Conservation (phyloP, 1,140 invertebrate genomes). For the Diachasma alloeum region DNA sequence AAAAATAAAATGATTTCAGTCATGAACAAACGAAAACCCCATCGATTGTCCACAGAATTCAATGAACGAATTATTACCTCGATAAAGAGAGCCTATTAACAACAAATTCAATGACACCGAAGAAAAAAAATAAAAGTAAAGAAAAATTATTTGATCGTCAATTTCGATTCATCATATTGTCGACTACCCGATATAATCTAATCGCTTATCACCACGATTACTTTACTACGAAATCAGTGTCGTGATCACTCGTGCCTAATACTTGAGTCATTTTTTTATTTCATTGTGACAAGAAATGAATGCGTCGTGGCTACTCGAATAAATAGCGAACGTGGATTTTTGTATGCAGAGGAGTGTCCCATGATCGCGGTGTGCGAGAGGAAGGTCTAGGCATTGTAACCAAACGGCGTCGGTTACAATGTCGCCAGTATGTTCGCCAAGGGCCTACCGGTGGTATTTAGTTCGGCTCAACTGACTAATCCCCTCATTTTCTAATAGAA, state of each 20-base stretch:
- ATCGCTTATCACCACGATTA: neutral
- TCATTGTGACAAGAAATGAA: neutral
- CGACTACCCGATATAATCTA: neutral
- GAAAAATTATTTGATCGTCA: neutral
- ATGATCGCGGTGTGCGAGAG: neutral
- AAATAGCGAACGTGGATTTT: neutral
- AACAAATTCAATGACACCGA: neutral
- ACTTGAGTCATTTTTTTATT: neutral
- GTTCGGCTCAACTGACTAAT: neutral
- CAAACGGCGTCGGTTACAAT: neutral
- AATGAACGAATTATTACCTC: neutral
- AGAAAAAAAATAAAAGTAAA: neutral
- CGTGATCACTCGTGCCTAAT: too few relatives aligned
- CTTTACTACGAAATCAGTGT: neutral
- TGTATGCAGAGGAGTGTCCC: neutral
- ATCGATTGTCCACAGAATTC: too few relatives aligned
- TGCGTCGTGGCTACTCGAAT: neutral
- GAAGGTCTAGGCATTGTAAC: constrained; percentile 2
- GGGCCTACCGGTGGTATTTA: neutral
- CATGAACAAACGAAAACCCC: too few relatives aligned
- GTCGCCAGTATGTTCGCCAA: neutral
- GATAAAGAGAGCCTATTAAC: neutral
- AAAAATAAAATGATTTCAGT: too few relatives aligned
- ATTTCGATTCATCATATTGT: neutral
- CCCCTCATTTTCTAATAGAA: neutral